Evolutionary conservation across 64 coral and sea anemone genomes (phyloP).

Genomic region (Pocillopora verrucosa): DNA sequence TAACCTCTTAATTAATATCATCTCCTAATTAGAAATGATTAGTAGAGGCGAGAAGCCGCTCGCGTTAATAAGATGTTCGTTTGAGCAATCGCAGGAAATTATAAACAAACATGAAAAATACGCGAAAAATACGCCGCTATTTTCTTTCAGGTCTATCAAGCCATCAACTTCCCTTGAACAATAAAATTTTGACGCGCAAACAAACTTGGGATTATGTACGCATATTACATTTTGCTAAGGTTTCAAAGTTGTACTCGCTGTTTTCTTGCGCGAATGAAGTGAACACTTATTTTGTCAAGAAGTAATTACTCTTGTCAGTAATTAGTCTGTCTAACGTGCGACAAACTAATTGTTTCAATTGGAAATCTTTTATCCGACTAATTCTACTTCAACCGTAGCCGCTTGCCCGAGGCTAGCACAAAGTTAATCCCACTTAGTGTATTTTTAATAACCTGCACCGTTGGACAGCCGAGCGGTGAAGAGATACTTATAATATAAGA

Average conservation of each 20-base stretch:
- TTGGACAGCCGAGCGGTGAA: not conserved
- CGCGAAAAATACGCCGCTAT: not conserved
- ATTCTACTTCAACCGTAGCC: conserved; percentile 37
- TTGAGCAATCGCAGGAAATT: conserved; percentile 71
- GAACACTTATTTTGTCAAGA: not conserved
- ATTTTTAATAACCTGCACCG: conserved; percentile 29
- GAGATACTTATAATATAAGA: not conserved
- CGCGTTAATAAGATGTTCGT: conserved; percentile 87
- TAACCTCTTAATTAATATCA: conserved; percentile 99
- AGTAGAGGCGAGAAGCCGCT: conserved; percentile 85
- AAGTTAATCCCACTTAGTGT: conserved; percentile 5
- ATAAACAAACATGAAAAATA: conserved; percentile 65
- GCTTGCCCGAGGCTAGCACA: conserved; percentile 30
- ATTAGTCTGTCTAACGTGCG: conserved; percentile 35
- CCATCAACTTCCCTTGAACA: not conserved
- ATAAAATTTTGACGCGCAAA: not conserved
- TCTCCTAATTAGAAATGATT: conserved; percentile 97
- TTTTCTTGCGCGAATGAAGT: not conserved
- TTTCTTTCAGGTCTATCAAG: no score
- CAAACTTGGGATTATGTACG: not conserved
- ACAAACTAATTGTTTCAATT: conserved; percentile 50
- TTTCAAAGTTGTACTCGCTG: not conserved
- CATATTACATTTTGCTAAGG: not conserved
- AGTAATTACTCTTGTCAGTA: conserved; percentile 35
- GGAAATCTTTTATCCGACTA: conserved; percentile 23